phyloP scores from a whole-genome alignment of 2,113 vertebrate species.

The Baryphthengus martii region DNA sequence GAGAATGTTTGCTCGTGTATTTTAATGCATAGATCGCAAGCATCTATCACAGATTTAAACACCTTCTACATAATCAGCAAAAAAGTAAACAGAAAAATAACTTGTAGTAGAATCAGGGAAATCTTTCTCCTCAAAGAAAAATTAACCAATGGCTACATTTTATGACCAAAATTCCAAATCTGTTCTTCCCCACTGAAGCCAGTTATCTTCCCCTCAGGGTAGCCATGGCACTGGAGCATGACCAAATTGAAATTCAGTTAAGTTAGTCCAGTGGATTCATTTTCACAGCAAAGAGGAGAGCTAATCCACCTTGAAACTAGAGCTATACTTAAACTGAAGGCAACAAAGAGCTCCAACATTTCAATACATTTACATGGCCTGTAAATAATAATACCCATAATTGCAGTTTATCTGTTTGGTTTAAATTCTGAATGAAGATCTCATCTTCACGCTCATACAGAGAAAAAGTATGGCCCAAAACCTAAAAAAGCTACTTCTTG shows the following conservation, averaged over 20 bases:
- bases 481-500: background rate
- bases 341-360: background rate
- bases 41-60: background rate
- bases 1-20: background rate
- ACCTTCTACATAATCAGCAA: background rate
- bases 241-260: background rate
- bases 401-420: background rate
- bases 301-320: background rate
- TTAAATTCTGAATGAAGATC: background rate
- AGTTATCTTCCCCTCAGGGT: background rate
- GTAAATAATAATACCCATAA: background rate
- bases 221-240: background rate
- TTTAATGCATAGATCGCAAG: background rate
- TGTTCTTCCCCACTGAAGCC: background rate
- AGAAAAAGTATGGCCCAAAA: background rate
- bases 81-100: background rate
- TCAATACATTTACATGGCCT: background rate
- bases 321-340: background rate
- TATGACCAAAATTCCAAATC: background rate
- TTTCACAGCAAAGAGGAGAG: background rate
- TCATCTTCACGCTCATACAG: background rate
- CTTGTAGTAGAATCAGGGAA: background rate
- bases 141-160: background rate
- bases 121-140: background rate
- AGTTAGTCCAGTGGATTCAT: background rate